phyloP scores from a whole-genome alignment of 1,140 invertebrate genomes.

The Hesperophylax magnus region DNA sequence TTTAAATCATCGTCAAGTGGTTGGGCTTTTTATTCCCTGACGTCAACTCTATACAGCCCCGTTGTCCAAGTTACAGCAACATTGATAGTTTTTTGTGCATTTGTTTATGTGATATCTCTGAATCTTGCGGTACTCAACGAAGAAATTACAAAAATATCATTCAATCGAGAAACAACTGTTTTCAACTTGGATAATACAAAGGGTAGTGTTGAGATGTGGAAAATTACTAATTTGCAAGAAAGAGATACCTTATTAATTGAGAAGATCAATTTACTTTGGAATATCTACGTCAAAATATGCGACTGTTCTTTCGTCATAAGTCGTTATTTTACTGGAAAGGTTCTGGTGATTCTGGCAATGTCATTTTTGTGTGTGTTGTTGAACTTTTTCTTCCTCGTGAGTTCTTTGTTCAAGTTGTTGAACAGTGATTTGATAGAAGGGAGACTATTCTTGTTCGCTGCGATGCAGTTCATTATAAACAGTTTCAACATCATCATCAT shows the following conservation, averaged over 20 bases:
- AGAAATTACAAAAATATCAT: background rate
- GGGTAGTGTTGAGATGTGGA: background rate
- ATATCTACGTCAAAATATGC: background rate
- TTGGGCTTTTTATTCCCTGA: background rate
- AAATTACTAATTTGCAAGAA: background rate
- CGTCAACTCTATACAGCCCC: background rate
- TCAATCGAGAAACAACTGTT: background rate
- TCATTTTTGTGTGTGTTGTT: background rate
- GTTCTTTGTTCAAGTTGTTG: background rate
- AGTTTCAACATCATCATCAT: too few species aligned
- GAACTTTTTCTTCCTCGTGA: background rate
- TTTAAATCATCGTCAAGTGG: background rate
- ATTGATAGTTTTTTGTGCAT: background rate
- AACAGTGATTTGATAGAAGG: background rate
- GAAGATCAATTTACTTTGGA: conserved; percentile 11
- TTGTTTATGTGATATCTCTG: background rate
- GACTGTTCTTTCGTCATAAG: background rate
- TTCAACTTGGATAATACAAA: background rate
- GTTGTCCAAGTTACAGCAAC: background rate
- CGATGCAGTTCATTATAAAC: too few species aligned
- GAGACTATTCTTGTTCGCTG: too few species aligned
- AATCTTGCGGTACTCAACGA: background rate
- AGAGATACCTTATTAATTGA: background rate
- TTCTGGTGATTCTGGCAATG: conserved; percentile 8
- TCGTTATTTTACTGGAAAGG: conserved; percentile 4